Evolutionary conservation across 2,888 invertebrate genomes (phyloP), one percentile per base, ranked within the genome.

Genomic region (Temnothorax unifasciatus): DNA sequence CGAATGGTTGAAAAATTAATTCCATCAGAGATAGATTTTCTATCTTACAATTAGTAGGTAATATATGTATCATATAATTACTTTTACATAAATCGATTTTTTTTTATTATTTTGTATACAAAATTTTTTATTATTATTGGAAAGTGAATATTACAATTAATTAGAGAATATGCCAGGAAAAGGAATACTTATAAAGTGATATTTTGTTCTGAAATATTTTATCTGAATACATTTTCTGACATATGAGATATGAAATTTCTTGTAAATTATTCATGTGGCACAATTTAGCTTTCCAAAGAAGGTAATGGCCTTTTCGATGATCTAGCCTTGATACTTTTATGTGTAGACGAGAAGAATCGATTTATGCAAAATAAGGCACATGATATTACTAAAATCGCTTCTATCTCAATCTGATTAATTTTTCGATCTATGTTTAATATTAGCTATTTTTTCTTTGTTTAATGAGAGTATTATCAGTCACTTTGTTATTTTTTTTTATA

Each of bases 211-310:
- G 38, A 38, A 64, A 41, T 64, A 64, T 61, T 18, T 34, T 34
- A 61, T 61, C n/a, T 9, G 34, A 34, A 38, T 38, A 11, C 11
- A 63, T 63, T 63, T 34, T 34, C 34, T 13, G 15, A 41, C 21
- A 41, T 64, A 21, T 64, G 21, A 64, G 21, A 41, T 41, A 44
- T 8, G 21, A 64, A 21, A 64, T 64, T 3, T 44, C 25, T 66
- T 25, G 13, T 66, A 66, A 66, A 66, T 66, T 66, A 66, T 66
- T 44, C 64, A 44, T 59, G 3, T 41, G 18, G 15, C 6, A 66
- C 8, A 66, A 44, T 15, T 41, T 63, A 63, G 6, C 41, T 44
- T 44, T 6, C 15, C 25, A 44, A 21, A 21, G 21, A 63, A 41
- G 41, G 18, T 34, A 18, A 61, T 61, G 6, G 6, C 8, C 15